These are phyloP conservation scores for Zeuzera pyrina DNA, from an alignment of 2,888 invertebrate species.

Conservation along the genomic window DNA sequence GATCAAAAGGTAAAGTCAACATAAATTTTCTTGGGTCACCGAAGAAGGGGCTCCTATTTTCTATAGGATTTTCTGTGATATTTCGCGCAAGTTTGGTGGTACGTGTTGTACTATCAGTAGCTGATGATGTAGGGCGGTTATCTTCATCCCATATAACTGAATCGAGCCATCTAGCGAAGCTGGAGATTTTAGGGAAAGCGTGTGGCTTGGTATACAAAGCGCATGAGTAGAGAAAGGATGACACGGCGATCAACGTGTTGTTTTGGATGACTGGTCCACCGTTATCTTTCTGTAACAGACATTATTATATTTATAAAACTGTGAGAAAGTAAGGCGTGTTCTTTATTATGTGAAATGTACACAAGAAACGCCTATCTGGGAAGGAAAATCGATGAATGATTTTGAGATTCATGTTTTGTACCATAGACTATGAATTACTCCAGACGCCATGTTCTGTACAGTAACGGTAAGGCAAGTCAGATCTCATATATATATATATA, in stretches of 20 bases:
- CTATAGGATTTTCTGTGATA: constrained; percentile 20
- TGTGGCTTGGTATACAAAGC: constrained; percentile 53
- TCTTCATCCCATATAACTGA: constrained; percentile 60
- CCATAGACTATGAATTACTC: too few relatives aligned
- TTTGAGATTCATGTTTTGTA: too few relatives aligned
- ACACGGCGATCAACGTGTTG: constrained; percentile 46
- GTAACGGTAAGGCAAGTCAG: too few relatives aligned
- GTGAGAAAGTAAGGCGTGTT: too few relatives aligned
- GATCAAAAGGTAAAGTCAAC: constrained; percentile 52
- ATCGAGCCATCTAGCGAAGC: constrained; percentile 49
- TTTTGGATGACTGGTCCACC: constrained; percentile 61
- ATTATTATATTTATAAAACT: too few relatives aligned
- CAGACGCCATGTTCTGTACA: too few relatives aligned
- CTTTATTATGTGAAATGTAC: too few relatives aligned
- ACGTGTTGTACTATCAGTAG: constrained; percentile 10
- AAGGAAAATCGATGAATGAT: too few relatives aligned
- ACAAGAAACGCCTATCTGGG: too few relatives aligned
- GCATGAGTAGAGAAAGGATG: constrained; percentile 48
- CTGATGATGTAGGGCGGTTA: constrained; percentile 30
- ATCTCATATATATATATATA: too few relatives aligned
- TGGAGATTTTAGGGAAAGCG: constrained; percentile 52
- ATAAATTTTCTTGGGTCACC: constrained; percentile 40
- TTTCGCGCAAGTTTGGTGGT: constrained; percentile 12
- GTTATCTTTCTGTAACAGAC: constrained; percentile 59
- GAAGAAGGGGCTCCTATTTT: constrained; percentile 3